Evolutionary conservation across 2,797 vertebrate genomes (phyloP), one percentile per base, ranked within the genome.

Genomic region (Lophius americanus): DNA sequence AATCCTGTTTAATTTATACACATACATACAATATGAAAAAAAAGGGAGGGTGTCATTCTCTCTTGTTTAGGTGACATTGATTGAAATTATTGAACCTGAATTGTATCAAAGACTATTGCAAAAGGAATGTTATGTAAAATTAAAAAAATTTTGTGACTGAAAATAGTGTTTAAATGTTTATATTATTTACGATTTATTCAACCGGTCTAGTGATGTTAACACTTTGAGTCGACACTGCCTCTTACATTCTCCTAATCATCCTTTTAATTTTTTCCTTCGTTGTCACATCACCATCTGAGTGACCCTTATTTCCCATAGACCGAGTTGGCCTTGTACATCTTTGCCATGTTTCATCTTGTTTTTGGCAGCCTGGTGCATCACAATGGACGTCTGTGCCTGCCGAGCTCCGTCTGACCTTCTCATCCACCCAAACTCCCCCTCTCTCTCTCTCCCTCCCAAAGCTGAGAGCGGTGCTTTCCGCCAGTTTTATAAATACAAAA

Each of bases 401-500:
- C 2, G 52, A 56, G 69, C 73, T 70, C 66, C 59, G 55, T 53
- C 69, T 92, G 91, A 92, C 91, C 91, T 92, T 92, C 85, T 88
- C 84, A 58, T 81, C 85, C 71, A 63, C 62, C 78, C 73, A 23
- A 37, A 51, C 39, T 1, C 51, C 61, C 62, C 78, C 73, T 23
- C 39, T 54, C 39, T 1, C 51, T 39, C 72, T 11, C 57, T 60
- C 51, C 7, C 14, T 47, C 62, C 48, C 56, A 13, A 44, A 65
- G 69, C 78, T 60, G 81, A 83, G 84, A 59, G 61, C 55, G 79
- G 79, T 81, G 63, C 70, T 60, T 60, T 69, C 72, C 83, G 84
- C 79, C 89, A 86, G 79, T 79, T 79, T 86, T 86, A 87, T 90
- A 89, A 91, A 92, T 87, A 90, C 82, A 82, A 91, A 90, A 93